A percentile compares a stretch with the other conserved stretches of the same genome.
These are phyloP conservation scores for Phyllotis vaccarum DNA, from an alignment of 2,797 vertebrate species.

Conservation along the genomic window DNA sequence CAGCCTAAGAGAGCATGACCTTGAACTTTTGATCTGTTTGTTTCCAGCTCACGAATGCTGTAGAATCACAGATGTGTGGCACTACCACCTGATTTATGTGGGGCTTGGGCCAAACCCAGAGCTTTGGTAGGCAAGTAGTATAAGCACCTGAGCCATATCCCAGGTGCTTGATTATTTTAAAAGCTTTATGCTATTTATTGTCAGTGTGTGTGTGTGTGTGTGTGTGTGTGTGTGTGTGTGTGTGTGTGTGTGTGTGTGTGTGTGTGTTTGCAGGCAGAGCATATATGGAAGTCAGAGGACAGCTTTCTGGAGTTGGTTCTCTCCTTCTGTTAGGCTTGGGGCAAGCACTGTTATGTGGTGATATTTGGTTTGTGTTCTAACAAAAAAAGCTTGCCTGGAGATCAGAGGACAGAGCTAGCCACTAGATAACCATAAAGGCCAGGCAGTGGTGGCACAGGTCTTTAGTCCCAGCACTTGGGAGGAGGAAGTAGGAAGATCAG, in stretches of 20 bases:
- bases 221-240: too few species aligned
- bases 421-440: too few species aligned
- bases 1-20: not conserved
- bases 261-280: not conserved
- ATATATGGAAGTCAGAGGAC: not conserved
- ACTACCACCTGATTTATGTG: not conserved
- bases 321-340: not conserved
- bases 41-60: not conserved
- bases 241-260: too few species aligned
- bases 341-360: not conserved
- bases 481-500: too few species aligned
- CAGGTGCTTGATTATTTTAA: not conserved
- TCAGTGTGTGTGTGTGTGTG: not conserved
- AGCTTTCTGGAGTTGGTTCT: not conserved
- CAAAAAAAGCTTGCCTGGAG: too few species aligned
- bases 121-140: not conserved
- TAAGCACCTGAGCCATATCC: not conserved
- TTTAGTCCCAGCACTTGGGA: too few species aligned
- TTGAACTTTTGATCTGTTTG: not conserved
- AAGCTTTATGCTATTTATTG: not conserved
- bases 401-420: too few species aligned
- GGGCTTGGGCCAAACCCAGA: not conserved
- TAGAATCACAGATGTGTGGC: not conserved
- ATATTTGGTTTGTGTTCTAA: too few species aligned
- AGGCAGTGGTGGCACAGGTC: too few species aligned